Conservation (phyloP, 2,888 invertebrate species). For the Hetaerina titia region DNA sequence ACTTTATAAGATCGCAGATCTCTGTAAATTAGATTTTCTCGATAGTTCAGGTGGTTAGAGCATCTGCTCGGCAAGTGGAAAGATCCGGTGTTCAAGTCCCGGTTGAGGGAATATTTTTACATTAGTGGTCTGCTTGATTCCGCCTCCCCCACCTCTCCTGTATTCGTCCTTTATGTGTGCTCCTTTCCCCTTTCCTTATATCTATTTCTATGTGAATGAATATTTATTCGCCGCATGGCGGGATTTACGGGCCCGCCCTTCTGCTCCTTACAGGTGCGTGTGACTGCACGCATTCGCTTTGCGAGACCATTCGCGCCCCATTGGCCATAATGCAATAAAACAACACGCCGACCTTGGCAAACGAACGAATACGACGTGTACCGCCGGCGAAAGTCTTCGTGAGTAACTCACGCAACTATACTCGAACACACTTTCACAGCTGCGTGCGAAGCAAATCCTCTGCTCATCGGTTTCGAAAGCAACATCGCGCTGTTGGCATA, state of each 20-base stretch:
- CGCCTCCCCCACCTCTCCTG: no score
- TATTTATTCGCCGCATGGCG: no score
- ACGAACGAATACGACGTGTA: background rate
- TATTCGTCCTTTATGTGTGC: no score
- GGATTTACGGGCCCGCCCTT: background rate
- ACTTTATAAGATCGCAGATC: no score
- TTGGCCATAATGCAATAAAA: background rate
- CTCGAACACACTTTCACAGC: background rate
- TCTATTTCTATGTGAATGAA: no score
- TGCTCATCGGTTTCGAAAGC: background rate
- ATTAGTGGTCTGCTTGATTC: no score
- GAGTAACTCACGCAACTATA: background rate
- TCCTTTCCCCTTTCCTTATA: no score
- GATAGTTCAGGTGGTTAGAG: no score
- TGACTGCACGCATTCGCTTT: background rate
- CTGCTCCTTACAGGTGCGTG: background rate
- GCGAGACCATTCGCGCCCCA: background rate
- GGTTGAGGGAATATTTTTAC: no score
- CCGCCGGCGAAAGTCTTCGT: background rate
- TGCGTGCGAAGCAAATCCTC: background rate
- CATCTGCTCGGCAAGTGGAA: no score
- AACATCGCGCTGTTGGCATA: background rate
- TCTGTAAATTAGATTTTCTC: no score
- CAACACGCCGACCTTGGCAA: background rate
- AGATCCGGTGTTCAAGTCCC: no score